Evolutionary conservation across 2,888 invertebrate genomes (phyloP).

Genomic region (Biston stratarius): DNA sequence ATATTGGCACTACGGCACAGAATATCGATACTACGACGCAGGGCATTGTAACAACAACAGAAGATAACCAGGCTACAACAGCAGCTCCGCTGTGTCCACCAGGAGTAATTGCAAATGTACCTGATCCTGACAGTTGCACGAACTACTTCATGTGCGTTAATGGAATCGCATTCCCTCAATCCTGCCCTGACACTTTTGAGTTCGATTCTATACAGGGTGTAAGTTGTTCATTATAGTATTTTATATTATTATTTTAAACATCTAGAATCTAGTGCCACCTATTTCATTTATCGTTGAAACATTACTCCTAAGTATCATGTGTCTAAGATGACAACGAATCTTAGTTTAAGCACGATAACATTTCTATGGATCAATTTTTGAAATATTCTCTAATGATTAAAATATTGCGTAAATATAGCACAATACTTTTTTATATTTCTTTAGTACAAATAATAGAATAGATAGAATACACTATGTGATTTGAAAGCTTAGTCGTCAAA

Average conservation of each 20-base stretch:
- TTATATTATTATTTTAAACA: no score
- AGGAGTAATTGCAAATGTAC: slow-evolving; percentile 3
- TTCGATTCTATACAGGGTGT: slow-evolving; percentile 6
- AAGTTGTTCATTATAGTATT: background rate
- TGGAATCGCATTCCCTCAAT: slow-evolving; percentile 9
- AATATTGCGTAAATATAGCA: no score
- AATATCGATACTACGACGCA: background rate
- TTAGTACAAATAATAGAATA: no score
- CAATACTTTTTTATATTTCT: no score
- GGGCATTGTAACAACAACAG: background rate
- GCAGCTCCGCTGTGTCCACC: slow-evolving; percentile 10
- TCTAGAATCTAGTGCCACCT: no score
- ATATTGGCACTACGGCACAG: background rate
- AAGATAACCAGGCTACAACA: slow-evolving; percentile 11
- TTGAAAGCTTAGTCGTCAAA: no score
- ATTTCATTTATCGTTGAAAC: background rate
- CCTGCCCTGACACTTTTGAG: slow-evolving; percentile 9
- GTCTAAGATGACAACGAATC: no score
- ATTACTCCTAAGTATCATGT: background rate
- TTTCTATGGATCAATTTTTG: no score
- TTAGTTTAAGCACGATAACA: no score
- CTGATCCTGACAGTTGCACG: slow-evolving; percentile 7
- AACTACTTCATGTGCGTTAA: slow-evolving; percentile 11
- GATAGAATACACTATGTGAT: no score
- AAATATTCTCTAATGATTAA: no score